Evolutionary conservation across 2,888 invertebrate genomes (phyloP).

Genomic region (Rhyacophila evoluta): DNA sequence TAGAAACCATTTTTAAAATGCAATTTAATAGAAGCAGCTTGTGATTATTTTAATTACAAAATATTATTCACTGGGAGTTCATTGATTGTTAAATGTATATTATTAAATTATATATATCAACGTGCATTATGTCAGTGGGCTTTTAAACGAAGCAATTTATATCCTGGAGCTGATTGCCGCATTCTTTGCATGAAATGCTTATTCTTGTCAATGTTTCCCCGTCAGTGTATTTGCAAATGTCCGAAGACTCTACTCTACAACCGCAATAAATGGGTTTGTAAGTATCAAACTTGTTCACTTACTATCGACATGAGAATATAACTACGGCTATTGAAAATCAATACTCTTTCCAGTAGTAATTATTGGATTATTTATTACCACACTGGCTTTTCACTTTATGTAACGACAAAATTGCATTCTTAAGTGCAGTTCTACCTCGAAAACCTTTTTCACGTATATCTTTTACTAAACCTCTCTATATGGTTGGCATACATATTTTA

Average conservation of each 20-base stretch:
- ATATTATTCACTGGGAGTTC: too few species aligned
- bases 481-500: too few species aligned
- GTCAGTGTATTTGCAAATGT: background rate
- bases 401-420: background rate
- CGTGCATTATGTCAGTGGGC: background rate
- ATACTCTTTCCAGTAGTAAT: constrained; percentile 32
- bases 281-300: background rate
- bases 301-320: background rate
- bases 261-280: background rate
- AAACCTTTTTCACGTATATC: too few species aligned
- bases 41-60: too few species aligned
- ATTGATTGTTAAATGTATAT: too few species aligned
- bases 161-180: background rate
- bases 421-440: background rate
- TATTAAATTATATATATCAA: background rate
- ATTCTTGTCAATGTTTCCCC: background rate
- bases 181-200: background rate
- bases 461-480: too few species aligned
- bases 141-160: background rate
- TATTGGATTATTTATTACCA: constrained; percentile 2
- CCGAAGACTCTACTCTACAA: background rate
- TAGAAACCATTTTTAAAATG: too few species aligned
- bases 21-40: too few species aligned
- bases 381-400: background rate
- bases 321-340: background rate